Evolutionary conservation across 2,888 invertebrate genomes (phyloP), one percentile per base, ranked within the genome.

Genomic region (Ligdia adustata): DNA sequence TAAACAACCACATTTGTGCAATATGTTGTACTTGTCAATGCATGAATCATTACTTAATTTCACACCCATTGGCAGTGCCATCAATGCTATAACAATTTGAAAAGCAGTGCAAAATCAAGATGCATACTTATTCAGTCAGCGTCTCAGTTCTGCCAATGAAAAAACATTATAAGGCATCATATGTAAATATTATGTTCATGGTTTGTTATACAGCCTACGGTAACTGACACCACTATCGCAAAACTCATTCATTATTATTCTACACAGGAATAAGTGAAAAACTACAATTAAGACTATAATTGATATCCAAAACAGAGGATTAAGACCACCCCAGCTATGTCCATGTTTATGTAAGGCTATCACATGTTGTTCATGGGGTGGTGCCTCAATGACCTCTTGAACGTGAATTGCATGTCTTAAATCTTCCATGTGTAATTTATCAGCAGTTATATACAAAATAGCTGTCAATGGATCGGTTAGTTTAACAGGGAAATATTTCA

Each of bases 241-340:
- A 79, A 96, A 97, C 77, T 97, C 97, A 66, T 95, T 96, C 88
- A 96, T 95, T 58, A 98, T 95, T 62, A 98, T 92, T 83, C 97
- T 97, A 87, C 96, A 96, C 15, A 98, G 91, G 90, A 98, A 98
- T 67, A 98, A 91, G 85, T 98, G 98, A 89, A 98, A 98, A 64
- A 97, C 93, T 49, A 97, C 92, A 64, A 98, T 96, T 56, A 98
- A 92, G 72, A 95, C 93, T 75, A 95, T 95, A 59, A 98, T 95
- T 52, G 96, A 94, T 32, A 97, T 93, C 98, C 98, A 98, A 82
- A 98, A 98, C 32, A 97, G 86, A 0, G 96, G 95, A 28, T 98
- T 98, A 51, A 98, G 86, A 0, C 98, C 98, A 20, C 97, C 97
- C 60, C 97, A 91, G 60, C 95, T 95, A 81, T 97, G 95, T 0